Evolutionary conservation across 2,113 vertebrate species (phyloP).

Genomic region (Oostethus manadensis): DNA sequence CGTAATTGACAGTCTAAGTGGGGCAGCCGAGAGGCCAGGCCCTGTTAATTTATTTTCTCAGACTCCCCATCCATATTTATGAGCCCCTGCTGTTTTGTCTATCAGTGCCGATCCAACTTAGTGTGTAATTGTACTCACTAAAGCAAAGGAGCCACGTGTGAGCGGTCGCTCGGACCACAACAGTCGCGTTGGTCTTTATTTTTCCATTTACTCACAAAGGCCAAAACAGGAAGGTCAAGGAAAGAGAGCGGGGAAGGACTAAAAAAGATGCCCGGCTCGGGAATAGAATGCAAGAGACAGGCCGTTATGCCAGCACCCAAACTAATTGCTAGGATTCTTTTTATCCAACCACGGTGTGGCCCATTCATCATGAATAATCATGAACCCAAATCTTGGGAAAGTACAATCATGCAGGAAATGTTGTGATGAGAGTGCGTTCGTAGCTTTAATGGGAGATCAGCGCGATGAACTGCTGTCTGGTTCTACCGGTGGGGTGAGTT

Average conservation of each 20-base stretch:
- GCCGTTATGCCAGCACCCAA: conserved; percentile 60
- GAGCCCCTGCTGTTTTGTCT: conserved; percentile 95
- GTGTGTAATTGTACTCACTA: conserved; percentile 71
- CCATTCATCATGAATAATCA: conserved; percentile 55
- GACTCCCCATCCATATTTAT: conserved; percentile 91
- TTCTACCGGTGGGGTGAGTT: conserved; percentile 18
- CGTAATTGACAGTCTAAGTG: conserved; percentile 90
- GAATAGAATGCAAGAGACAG: conserved; percentile 54
- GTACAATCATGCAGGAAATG: conserved; percentile 12
- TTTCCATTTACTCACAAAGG: conserved; percentile 63
- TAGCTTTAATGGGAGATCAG: conserved; percentile 14
- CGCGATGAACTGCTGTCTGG: conserved; percentile 20
- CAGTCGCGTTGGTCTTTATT: conserved; percentile 62
- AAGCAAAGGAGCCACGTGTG: conserved; percentile 62
- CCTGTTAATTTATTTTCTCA: conserved; percentile 95
- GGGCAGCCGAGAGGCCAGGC: conserved; percentile 89
- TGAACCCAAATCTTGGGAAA: conserved; percentile 42
- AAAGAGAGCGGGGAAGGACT: conserved; percentile 10
- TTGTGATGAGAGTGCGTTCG: conserved; percentile 23
- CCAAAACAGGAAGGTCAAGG: conserved; percentile 13
- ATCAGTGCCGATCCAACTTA: conserved; percentile 84
- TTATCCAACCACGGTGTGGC: conserved; percentile 34
- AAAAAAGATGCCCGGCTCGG: conserved; percentile 38
- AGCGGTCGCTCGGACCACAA: conserved; percentile 63
- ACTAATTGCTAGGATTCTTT: conserved; percentile 51